Percentiles rank a stretch among this genome's conserved stretches.
Evolutionary conservation across 1,140 invertebrate genomes (phyloP).

Genomic region (Charaxes varanes): DNA sequence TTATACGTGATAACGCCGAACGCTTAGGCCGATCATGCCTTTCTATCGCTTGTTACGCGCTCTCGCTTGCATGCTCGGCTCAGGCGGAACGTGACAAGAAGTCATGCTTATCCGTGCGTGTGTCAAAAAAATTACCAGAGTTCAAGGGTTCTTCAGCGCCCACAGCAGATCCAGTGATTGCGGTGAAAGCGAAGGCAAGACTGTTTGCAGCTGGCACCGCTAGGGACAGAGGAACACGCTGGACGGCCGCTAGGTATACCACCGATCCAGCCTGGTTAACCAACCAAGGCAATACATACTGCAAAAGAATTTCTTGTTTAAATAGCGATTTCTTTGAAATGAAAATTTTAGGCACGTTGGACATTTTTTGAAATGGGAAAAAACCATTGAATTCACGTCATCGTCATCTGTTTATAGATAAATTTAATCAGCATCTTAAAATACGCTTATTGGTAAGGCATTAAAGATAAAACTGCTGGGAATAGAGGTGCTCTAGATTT

Average conservation of each 20-base stretch:
- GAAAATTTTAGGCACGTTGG: neutral
- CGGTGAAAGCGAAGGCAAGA: constrained; percentile 81
- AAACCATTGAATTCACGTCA: too few species aligned
- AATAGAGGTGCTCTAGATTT: too few species aligned
- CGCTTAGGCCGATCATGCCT: too few species aligned
- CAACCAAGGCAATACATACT: constrained; percentile 81
- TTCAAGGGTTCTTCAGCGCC: constrained; percentile 46
- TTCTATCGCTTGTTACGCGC: too few species aligned
- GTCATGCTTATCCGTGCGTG: too few species aligned
- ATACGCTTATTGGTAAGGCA: neutral
- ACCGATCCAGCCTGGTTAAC: constrained; percentile 82
- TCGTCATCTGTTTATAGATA: too few species aligned
- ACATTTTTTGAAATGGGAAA: too few species aligned
- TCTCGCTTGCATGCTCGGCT: too few species aligned
- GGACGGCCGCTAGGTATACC: constrained; percentile 77
- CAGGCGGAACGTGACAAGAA: too few species aligned
- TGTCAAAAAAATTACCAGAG: constrained; percentile 19
- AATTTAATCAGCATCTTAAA: too few species aligned
- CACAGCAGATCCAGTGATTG: constrained; percentile 73
- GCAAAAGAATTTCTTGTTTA: constrained; percentile 36
- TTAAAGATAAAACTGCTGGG: too few species aligned
- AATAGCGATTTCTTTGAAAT: neutral
- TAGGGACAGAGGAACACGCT: constrained; percentile 77
- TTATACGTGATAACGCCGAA: too few species aligned
- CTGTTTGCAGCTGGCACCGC: constrained; percentile 82